Evolutionary conservation across 2,113 vertebrate species (phyloP).

Genomic region (Onychostruthus taczanowskii): DNA sequence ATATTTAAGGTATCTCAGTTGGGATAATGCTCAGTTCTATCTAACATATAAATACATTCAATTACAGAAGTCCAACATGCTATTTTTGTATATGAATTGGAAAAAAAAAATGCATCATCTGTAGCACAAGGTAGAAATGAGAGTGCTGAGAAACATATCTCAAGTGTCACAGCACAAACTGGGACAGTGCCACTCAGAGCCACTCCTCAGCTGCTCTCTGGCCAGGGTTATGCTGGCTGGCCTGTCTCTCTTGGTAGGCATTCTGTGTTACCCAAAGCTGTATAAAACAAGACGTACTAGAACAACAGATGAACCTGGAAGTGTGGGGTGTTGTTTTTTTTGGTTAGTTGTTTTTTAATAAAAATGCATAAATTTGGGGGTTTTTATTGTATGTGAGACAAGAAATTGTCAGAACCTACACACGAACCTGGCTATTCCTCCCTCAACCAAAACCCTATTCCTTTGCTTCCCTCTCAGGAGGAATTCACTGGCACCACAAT

Average conservation of each 20-base stretch:
- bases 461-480: background rate
- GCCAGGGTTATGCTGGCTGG: background rate
- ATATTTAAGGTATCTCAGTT: background rate
- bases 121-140: background rate
- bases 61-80: background rate
- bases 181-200: background rate
- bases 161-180: background rate
- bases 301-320: background rate
- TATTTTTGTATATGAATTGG: background rate
- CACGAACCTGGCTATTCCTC: background rate
- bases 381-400: background rate
- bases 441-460: background rate
- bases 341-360: background rate
- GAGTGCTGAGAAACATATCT: background rate
- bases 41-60: background rate
- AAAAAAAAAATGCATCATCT: background rate
- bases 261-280: background rate
- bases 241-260: background rate
- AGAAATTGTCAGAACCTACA: background rate
- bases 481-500: background rate
- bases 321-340: rapidly evolving
- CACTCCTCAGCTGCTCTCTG: background rate
- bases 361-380: background rate
- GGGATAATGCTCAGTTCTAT: background rate
- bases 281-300: background rate